Base-by-base conservation (phyloP, 2,888 invertebrate genomes). In the Melanchra persicariae region DNA sequence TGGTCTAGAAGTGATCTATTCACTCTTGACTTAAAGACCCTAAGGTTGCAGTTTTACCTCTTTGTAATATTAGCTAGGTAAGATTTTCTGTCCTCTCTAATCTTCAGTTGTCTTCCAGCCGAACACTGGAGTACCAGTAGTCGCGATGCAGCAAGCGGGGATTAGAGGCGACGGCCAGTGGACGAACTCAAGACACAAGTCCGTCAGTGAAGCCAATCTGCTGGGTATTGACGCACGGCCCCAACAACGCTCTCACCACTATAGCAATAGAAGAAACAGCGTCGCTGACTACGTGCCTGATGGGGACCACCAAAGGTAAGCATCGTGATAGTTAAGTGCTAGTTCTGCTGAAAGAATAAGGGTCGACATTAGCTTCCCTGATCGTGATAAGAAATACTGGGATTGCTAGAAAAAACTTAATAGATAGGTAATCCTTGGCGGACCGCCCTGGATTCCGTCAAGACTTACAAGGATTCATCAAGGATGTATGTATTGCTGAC, bases 171-270 rank as follows among this genome's bases (percentile, higher is more conserved):
- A 97, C 71, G 92, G 89, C 15, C 95, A 96, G 59, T 96, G 96
- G 95, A 92, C 93, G 12, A 91, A 88, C 81, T 84, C 93, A 0
- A 87, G 95, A 8, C 93, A 97, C 90, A 97, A 97, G 87, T 98
- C 98, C 76, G 97, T 97, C 83, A 98, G 98, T 85, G 99, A 99
- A 91, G 98, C 98, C 15, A 98, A 99, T 95, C 95, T 99, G 30
- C 93, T 98, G 54, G 97, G 97, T 2, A 95, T 96, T 2, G 97
- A 97, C 54, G 91, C 94, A 0, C 86, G 94, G 45, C 96, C 96
- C 37, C 94, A 88, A 37, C 94, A 88, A 1, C 94, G 96, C 26
- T 82, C 93, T 9, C 93, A 95, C 19, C 93, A 95, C 19, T 93
- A 95, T 68, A 88, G 81, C 77, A 95, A 96, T 49, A 93, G 97